These are phyloP conservation scores for Autographa gamma DNA, from an alignment of 2,888 invertebrate genomes.

Conservation along the genomic window DNA sequence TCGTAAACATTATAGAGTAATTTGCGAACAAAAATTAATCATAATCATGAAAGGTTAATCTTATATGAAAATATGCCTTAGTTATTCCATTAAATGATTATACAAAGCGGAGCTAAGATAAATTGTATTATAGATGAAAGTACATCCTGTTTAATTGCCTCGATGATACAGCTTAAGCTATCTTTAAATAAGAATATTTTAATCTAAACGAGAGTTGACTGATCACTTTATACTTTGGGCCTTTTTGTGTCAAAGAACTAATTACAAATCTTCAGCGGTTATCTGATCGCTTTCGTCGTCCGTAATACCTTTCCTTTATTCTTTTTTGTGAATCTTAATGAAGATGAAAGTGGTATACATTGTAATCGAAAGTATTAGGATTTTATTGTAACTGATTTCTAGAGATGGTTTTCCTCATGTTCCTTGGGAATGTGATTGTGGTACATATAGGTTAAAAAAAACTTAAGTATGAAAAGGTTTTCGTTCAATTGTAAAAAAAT, in stretches of 20 bases:
- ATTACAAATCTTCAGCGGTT: conserved; percentile 56
- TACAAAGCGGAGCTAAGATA: no score
- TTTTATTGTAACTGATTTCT: conserved; percentile 57
- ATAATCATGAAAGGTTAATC: conserved; percentile 10
- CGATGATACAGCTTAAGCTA: conserved; percentile 38
- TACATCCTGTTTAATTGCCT: conserved; percentile 20
- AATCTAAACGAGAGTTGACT: conserved; percentile 40
- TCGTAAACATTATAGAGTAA: conserved; percentile 6
- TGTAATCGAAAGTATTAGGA: conserved; percentile 51
- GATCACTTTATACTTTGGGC: conserved; percentile 46
- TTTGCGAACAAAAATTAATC: conserved; percentile 8
- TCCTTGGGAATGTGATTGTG: background rate
- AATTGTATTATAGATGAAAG: no score
- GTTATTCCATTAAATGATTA: background rate
- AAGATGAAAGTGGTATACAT: conserved; percentile 60
- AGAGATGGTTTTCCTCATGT: conserved; percentile 39
- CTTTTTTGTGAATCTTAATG: conserved; percentile 45
- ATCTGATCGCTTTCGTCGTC: conserved; percentile 60
- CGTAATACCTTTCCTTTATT: conserved; percentile 21
- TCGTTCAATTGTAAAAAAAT: background rate
- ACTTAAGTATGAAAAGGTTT: background rate
- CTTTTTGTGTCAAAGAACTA: conserved; percentile 56
- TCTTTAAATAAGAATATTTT: conserved; percentile 37
- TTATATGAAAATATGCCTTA: background rate
- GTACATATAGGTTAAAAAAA: background rate